These are phyloP conservation scores for Melanotaenia nigrans DNA, from an alignment of 2,797 vertebrate species.

Conservation along the genomic window DNA sequence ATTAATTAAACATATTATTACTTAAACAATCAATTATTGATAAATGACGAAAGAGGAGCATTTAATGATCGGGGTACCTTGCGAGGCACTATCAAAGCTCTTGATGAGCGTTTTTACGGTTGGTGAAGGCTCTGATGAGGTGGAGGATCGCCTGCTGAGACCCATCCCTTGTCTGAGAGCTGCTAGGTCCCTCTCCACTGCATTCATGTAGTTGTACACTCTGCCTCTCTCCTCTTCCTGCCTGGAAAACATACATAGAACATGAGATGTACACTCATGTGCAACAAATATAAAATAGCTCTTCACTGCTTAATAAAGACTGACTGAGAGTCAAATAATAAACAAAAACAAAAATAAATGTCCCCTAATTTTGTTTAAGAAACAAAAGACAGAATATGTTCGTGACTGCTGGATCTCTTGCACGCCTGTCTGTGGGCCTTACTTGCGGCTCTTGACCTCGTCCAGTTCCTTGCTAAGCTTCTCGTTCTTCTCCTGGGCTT, in stretches of 20 bases:
- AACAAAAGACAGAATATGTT: slow-evolving; percentile 16
- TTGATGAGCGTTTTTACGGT: slow-evolving; percentile 98
- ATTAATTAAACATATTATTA: not conserved
- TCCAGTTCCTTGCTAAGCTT: slow-evolving; percentile 94
- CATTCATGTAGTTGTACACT: slow-evolving; percentile 98
- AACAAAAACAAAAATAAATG: not conserved
- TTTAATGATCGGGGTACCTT: slow-evolving; percentile 54
- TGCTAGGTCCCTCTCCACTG: slow-evolving; percentile 93
- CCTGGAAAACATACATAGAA: slow-evolving; percentile 70
- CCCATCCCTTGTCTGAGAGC: slow-evolving; percentile 95
- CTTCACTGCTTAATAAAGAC: not conserved
- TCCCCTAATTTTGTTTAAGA: slow-evolving; percentile 20
- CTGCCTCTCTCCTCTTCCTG: slow-evolving; percentile 96
- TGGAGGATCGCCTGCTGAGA: slow-evolving; percentile 91
- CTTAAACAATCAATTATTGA: not conserved
- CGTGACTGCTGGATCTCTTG: slow-evolving; percentile 17
- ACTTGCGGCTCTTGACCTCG: slow-evolving; percentile 96
- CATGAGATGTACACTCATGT: not conserved
- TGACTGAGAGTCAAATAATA: not conserved
- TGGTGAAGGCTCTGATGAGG: slow-evolving; percentile 94
- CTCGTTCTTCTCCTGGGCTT: slow-evolving; percentile 92
- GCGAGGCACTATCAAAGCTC: slow-evolving; percentile 94
- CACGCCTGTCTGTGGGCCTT: slow-evolving; percentile 55
- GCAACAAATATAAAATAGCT: not conserved
- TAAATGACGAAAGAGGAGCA: not conserved